A percentile compares a stretch with the other conserved stretches of the same genome.
phyloP scores from a whole-genome alignment of 2,888 invertebrate species.

The Nomada ferruginata region DNA sequence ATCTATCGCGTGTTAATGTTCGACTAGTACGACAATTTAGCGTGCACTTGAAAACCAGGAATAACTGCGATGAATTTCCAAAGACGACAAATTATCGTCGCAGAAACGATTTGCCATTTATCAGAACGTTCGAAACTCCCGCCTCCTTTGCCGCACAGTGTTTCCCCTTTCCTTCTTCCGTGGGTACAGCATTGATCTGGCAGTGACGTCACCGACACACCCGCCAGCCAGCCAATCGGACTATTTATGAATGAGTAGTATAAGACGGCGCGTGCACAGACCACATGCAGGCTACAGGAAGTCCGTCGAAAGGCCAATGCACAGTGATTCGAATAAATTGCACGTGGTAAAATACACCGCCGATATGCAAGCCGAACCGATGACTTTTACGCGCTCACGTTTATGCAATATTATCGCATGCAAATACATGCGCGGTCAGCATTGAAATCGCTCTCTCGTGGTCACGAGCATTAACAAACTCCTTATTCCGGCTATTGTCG shows the following conservation, averaged over 20 bases:
- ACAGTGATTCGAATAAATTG: conserved; percentile 54
- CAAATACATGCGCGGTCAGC: neutral
- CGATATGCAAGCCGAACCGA: neutral
- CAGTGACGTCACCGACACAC: conserved; percentile 79
- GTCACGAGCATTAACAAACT: neutral
- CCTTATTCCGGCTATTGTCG: neutral
- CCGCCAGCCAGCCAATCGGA: conserved; percentile 75
- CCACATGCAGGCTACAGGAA: conserved; percentile 34
- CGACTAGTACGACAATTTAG: too few relatives aligned
- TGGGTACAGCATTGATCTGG: conserved; percentile 72
- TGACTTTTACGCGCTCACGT: neutral
- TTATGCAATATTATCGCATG: conserved; percentile 34
- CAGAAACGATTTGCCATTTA: neutral
- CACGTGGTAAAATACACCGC: conserved; percentile 49
- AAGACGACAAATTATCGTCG: neutral
- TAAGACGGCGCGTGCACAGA: conserved; percentile 18
- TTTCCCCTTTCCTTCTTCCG: conserved; percentile 40
- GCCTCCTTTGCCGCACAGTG: conserved; percentile 29
- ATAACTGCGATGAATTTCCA: conserved; percentile 3
- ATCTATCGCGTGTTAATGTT: neutral
- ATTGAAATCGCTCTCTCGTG: neutral
- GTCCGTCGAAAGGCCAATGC: conserved; percentile 56
- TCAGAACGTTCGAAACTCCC: conserved; percentile 63
- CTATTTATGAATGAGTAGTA: conserved; percentile 73
- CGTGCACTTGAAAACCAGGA: too few relatives aligned